Evolutionary conservation across 2,888 invertebrate species (phyloP).

Genomic region (Papilio demoleus): DNA sequence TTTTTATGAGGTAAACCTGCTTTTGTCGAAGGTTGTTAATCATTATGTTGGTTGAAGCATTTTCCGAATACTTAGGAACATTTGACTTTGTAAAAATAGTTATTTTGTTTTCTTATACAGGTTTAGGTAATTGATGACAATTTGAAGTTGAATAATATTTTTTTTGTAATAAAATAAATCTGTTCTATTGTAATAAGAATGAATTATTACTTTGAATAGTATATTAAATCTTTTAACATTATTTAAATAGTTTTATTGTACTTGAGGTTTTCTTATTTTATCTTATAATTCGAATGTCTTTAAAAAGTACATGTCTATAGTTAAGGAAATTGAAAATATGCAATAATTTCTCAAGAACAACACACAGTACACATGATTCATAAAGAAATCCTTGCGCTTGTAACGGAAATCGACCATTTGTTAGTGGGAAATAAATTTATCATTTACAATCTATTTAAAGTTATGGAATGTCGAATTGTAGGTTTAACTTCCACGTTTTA

Average conservation of each 20-base stretch:
- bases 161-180: no score
- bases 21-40: neutral
- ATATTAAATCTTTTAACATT: no score
- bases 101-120: neutral
- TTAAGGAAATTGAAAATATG: neutral
- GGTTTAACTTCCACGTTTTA: neutral
- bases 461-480: constrained; percentile 5
- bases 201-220: no score
- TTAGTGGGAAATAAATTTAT: constrained; percentile 6
- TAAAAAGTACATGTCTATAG: no score
- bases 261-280: no score
- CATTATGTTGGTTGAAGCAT: neutral
- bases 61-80: neutral
- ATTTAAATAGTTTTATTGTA: no score
- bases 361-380: neutral
- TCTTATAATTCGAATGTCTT: no score
- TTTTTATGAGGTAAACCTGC: constrained; percentile 6
- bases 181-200: no score
- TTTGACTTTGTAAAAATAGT: no score
- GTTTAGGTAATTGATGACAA: neutral
- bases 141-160: no score
- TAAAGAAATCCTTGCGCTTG: neutral
- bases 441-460: neutral
- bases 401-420: constrained; percentile 1
- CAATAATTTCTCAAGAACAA: neutral